Conservation (phyloP, 1,140 invertebrate species). For the Pissodes strobi region DNA sequence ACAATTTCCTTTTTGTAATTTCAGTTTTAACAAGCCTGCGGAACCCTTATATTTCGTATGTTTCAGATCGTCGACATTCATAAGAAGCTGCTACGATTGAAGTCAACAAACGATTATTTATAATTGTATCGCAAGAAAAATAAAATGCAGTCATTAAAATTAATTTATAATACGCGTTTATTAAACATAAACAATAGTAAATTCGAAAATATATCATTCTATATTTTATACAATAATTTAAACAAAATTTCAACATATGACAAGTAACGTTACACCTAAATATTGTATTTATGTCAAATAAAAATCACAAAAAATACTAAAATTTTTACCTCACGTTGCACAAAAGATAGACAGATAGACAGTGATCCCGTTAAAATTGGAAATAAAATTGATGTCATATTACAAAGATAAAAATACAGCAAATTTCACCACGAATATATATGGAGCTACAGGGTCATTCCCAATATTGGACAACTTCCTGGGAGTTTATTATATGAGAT, state of each 20-base stretch:
- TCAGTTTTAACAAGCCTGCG: not conserved
- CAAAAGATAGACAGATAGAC: too few species aligned
- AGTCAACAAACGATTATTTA: slow-evolving; percentile 32
- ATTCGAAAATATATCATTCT: not conserved
- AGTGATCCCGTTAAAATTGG: too few species aligned
- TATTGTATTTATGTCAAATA: slow-evolving; percentile 8
- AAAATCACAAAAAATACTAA: slow-evolving; percentile 7
- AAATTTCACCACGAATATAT: too few species aligned
- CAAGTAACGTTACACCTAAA: not conserved
- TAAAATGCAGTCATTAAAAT: slow-evolving; percentile 15
- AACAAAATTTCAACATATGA: slow-evolving; percentile 12
- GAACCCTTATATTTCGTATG: not conserved
- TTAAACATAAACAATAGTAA: slow-evolving; percentile 21
- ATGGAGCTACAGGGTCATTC: too few species aligned
- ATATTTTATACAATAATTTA: slow-evolving; percentile 21
- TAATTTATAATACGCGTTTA: slow-evolving; percentile 13
- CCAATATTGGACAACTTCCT: too few species aligned
- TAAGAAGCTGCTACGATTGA: slow-evolving; percentile 42
- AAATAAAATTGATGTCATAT: too few species aligned
- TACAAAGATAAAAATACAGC: too few species aligned
- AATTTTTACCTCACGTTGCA: too few species aligned
- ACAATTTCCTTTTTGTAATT: too few species aligned
- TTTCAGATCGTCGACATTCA: slow-evolving; percentile 49
- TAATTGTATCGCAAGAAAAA: not conserved
- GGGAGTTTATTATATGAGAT: too few species aligned